A percentile compares a stretch with the other conserved stretches of the same genome.
Conservation (phyloP, 2,888 invertebrate species). For the Leptinotarsa peninsularis region DNA sequence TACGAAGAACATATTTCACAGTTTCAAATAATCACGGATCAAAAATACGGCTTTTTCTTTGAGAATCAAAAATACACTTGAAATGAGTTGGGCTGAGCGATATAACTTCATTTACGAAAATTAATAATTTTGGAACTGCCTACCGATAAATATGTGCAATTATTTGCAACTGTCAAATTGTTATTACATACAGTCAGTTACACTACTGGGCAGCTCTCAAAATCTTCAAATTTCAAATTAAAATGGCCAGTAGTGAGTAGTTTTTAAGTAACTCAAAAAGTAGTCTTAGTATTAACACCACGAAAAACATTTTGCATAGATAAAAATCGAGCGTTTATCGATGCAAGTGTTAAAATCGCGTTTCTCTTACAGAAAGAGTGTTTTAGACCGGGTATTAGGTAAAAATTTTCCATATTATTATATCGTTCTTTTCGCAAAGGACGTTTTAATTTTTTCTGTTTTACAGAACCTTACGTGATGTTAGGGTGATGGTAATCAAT, state of each 20-base stretch:
- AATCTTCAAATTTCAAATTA: slow-evolving; percentile 62
- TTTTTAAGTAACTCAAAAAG: slow-evolving; percentile 59
- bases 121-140: not conserved
- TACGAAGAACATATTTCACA: slow-evolving; percentile 56
- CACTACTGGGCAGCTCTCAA: slow-evolving; percentile 65
- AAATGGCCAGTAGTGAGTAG: slow-evolving; percentile 67
- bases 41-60: not conserved
- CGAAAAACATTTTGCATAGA: slow-evolving; percentile 13
- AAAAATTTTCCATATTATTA: slow-evolving; percentile 46
- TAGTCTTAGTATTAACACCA: slow-evolving; percentile 25
- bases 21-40: slow-evolving; percentile 41
- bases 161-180: slow-evolving; percentile 59
- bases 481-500: slow-evolving; percentile 62
- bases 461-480: slow-evolving; percentile 62
- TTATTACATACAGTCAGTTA: slow-evolving; percentile 65
- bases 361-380: slow-evolving; percentile 48
- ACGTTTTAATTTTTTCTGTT: slow-evolving; percentile 66
- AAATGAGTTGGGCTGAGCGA: not conserved
- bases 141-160: slow-evolving; percentile 37
- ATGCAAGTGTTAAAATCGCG: slow-evolving; percentile 32
- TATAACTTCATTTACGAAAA: not conserved
- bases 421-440: slow-evolving; percentile 54
- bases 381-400: slow-evolving; percentile 47
- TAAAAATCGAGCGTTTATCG: slow-evolving; percentile 25
- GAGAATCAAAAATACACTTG: not conserved